A percentile compares a stretch with the other conserved stretches of the same genome.
Conservation (phyloP, 2,113 vertebrate species). For the Serinus canaria region DNA sequence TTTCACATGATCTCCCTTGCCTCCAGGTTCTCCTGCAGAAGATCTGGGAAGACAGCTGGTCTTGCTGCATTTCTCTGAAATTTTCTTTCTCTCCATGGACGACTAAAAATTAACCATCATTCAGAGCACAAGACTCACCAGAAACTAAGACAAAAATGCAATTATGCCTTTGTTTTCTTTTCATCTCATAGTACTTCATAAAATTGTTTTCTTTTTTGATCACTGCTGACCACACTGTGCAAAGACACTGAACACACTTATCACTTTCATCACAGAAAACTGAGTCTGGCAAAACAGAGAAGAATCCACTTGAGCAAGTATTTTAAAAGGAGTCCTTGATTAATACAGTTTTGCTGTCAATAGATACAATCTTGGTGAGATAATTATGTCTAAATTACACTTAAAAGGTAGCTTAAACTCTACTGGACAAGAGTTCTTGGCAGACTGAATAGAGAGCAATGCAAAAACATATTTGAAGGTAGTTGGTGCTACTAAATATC, state of each 20-base stretch:
- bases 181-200: neutral
- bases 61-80: neutral
- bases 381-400: constrained; percentile 52
- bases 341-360: constrained; percentile 33
- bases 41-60: neutral
- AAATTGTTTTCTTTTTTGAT: neutral
- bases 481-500: neutral
- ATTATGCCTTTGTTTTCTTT: neutral
- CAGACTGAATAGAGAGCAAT: constrained; percentile 1
- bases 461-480: constrained; percentile 12
- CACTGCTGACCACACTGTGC: neutral
- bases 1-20: neutral
- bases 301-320: constrained; percentile 21
- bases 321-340: constrained; percentile 35
- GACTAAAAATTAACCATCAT: neutral
- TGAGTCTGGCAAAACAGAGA: neutral
- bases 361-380: constrained; percentile 42
- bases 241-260: neutral
- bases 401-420: constrained; percentile 24
- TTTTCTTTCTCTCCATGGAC: neutral
- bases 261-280: neutral
- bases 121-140: neutral
- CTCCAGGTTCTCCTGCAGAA: neutral
- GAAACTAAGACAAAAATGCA: neutral
- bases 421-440: constrained; percentile 42